These are phyloP conservation scores for Drosophila picticornis DNA, from an alignment of 2,888 invertebrate species.

Conservation along the genomic window DNA sequence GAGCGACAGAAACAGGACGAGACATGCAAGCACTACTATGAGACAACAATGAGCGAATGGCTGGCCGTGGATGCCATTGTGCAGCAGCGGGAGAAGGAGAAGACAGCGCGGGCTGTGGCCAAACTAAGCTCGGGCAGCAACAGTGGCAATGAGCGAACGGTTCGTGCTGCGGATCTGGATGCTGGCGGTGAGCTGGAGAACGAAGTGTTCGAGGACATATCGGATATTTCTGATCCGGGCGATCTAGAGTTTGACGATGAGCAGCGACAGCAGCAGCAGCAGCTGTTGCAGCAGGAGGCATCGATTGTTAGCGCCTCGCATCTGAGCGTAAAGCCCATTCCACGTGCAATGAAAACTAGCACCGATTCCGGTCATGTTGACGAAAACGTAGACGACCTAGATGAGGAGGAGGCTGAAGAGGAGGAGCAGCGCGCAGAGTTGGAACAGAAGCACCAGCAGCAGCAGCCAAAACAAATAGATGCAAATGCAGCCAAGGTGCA, in stretches of 20 bases:
- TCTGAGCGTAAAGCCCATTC: conserved; percentile 79
- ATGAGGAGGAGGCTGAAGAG: conserved; percentile 54
- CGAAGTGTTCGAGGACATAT: conserved; percentile 86
- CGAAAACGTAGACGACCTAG: conserved; percentile 84
- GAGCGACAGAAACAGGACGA: conserved; percentile 89
- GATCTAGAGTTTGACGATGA: conserved; percentile 82
- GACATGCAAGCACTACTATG: conserved; percentile 91
- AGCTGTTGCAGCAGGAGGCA: conserved; percentile 21
- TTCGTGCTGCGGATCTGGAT: conserved; percentile 85
- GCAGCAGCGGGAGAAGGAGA: conserved; percentile 92
- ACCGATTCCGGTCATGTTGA: conserved; percentile 85
- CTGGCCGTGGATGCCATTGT: conserved; percentile 97
- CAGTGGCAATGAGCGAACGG: conserved; percentile 86
- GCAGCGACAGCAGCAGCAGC: conserved; percentile 50
- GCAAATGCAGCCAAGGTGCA: conserved; percentile 30
- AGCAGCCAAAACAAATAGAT: conserved; percentile 15
- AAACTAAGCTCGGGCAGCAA: conserved; percentile 92
- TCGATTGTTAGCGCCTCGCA: conserved; percentile 35
- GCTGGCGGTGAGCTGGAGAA: conserved; percentile 87
- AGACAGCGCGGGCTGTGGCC: conserved; percentile 93
- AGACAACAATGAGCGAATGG: conserved; percentile 98
- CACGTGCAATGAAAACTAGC: conserved; percentile 84
- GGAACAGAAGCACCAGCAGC: conserved; percentile 9
- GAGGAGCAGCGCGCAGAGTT: conserved; percentile 37
- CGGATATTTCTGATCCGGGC: conserved; percentile 86